Evolutionary conservation across 2,797 vertebrate genomes (phyloP).

Genomic region (Gambusia yucatana): DNA sequence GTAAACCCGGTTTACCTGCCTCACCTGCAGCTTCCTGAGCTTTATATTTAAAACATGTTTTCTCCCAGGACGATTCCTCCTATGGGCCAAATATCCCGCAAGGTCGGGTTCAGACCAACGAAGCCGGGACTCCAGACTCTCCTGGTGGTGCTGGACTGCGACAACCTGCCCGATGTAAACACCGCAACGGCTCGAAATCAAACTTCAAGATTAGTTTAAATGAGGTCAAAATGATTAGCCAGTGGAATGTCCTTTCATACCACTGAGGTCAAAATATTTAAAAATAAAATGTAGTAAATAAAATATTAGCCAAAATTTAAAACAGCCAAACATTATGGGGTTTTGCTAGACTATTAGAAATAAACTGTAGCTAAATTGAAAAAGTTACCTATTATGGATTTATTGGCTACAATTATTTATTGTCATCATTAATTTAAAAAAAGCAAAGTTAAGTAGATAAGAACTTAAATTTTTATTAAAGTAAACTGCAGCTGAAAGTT

Average conservation of each 20-base stretch:
- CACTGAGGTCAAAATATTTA: not conserved
- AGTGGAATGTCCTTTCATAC: not conserved
- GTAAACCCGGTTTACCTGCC: conserved; percentile 57
- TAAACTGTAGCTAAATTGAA: not conserved
- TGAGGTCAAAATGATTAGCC: not conserved
- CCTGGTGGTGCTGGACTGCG: conserved; percentile 21
- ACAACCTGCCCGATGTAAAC: conserved; percentile 33
- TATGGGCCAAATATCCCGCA: conserved; percentile 26
- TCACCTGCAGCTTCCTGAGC: accelerated
- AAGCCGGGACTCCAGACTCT: conserved; percentile 13
- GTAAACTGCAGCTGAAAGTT: not conserved
- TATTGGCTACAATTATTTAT: not conserved
- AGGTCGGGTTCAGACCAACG: conserved; percentile 28
- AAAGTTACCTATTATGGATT: not conserved
- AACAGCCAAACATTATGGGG: not conserved
- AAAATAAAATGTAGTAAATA: not conserved
- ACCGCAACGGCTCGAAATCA: not conserved
- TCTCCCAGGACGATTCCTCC: conserved; percentile 28
- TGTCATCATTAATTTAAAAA: not conserved
- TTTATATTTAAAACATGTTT: not conserved
- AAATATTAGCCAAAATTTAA: not conserved
- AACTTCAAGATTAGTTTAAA: not conserved
- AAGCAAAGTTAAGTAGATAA: not conserved
- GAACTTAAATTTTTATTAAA: not conserved
- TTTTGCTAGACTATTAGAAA: not conserved